Percentiles rank a stretch among this genome's conserved stretches.
These are phyloP conservation scores for Oryzias melastigma DNA, from an alignment of 2,113 vertebrate genomes.

Conservation along the genomic window DNA sequence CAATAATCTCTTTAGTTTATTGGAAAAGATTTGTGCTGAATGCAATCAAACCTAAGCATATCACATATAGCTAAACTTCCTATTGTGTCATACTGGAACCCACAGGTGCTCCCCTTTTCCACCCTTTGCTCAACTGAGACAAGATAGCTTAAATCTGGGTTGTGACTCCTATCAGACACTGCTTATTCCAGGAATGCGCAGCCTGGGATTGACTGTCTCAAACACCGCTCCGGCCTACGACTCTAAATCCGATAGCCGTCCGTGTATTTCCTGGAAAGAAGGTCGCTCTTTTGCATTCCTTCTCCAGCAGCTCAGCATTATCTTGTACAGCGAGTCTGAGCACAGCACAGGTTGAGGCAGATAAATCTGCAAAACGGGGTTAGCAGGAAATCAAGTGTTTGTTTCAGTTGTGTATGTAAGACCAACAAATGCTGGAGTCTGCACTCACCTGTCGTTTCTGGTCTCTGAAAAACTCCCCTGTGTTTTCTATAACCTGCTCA, in stretches of 20 bases:
- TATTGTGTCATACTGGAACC: constrained; percentile 15
- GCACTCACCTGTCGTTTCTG: constrained; percentile 89
- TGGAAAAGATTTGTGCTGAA: constrained; percentile 23
- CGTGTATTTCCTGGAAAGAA: constrained; percentile 91
- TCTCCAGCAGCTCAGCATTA: constrained; percentile 97
- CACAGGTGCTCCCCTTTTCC: constrained; percentile 15
- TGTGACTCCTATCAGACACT: constrained; percentile 21
- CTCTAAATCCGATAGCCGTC: constrained; percentile 81
- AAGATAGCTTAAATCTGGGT: constrained; percentile 58
- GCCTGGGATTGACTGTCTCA: constrained; percentile 45
- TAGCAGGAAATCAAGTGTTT: background rate
- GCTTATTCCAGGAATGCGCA: constrained; percentile 28
- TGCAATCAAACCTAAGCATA: constrained; percentile 34
- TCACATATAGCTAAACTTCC: constrained; percentile 37
- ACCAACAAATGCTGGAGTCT: background rate
- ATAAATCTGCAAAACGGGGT: constrained; percentile 81
- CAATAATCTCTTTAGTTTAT: constrained; percentile 23
- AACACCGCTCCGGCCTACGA: constrained; percentile 49
- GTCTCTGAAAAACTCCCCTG: constrained; percentile 98
- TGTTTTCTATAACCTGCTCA: constrained; percentile 98
- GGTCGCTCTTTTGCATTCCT: constrained; percentile 93
- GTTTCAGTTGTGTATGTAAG: background rate
- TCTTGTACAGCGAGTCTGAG: constrained; percentile 90
- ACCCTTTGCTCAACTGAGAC: constrained; percentile 28
- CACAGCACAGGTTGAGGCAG: constrained; percentile 91